Conservation (phyloP, 2,888 invertebrate genomes). For the Drosophila bunnanda region DNA sequence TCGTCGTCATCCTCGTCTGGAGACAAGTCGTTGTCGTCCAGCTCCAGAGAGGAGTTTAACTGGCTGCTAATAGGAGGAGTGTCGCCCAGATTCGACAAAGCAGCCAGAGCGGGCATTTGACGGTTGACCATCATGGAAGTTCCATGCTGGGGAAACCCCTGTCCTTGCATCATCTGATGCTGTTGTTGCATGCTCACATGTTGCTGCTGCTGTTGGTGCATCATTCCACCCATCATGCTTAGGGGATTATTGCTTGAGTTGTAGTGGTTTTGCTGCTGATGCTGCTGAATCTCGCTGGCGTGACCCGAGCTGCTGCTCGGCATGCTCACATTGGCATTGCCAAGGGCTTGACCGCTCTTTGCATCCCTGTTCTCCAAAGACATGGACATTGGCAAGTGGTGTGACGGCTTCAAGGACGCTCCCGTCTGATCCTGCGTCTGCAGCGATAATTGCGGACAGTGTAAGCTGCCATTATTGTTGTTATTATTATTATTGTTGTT, state of each 20-base stretch:
- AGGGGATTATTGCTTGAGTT: constrained; percentile 76
- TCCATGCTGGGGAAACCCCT: constrained; percentile 51
- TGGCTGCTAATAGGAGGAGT: constrained; percentile 48
- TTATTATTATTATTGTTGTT: constrained; percentile 62
- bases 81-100: constrained; percentile 41
- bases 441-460: constrained; percentile 59
- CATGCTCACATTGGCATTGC: constrained; percentile 20
- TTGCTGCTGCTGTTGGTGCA: constrained; percentile 72
- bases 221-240: constrained; percentile 82
- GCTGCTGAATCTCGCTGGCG: constrained; percentile 61
- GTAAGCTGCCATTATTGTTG: constrained; percentile 55
- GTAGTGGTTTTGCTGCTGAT: constrained; percentile 71
- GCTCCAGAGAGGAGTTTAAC: constrained; percentile 71
- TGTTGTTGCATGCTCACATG: constrained; percentile 51
- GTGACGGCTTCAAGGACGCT: constrained; percentile 33
- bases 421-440: constrained; percentile 48
- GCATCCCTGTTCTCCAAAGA: constrained; percentile 33
- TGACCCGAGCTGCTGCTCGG: constrained; percentile 41
- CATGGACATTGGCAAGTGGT: constrained; percentile 39
- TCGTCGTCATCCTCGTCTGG: constrained; percentile 82
- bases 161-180: constrained; percentile 45
- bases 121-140: constrained; percentile 51
- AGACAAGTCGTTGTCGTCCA: constrained; percentile 80
- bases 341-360: constrained; percentile 19
- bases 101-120: constrained; percentile 49